Evolutionary conservation across 2,113 vertebrate genomes (phyloP).

Genomic region (Cynocephalus volans): DNA sequence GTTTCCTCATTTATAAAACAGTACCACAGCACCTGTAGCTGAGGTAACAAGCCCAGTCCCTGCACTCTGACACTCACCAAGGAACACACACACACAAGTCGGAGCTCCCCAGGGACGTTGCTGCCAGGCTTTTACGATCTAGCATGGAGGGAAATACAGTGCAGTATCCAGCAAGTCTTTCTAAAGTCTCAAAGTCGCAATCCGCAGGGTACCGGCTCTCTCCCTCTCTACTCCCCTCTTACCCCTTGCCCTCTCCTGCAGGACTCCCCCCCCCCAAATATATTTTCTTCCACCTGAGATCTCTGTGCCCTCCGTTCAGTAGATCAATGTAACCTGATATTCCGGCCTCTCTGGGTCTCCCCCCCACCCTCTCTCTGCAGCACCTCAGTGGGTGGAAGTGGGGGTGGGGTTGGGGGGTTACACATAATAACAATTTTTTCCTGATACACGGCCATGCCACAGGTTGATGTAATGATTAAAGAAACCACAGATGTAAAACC

Average conservation of each 20-base stretch:
- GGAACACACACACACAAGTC: too few relatives aligned
- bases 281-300: background rate
- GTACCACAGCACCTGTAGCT: background rate
- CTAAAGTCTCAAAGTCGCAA: background rate
- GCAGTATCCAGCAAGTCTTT: background rate
- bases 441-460: background rate
- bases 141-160: too few relatives aligned
- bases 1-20: background rate
- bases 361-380: background rate
- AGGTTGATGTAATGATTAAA: background rate
- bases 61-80: background rate
- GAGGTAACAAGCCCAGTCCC: background rate
- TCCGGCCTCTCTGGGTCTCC: background rate
- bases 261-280: background rate
- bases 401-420: background rate
- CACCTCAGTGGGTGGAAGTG: background rate
- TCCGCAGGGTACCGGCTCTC: background rate
- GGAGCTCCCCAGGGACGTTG: too few relatives aligned
- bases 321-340: background rate
- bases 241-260: background rate
- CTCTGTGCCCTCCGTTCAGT: background rate
- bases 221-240: background rate
- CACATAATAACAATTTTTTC: background rate
- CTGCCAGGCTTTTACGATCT: too few relatives aligned
- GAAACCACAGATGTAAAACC: conserved; percentile 17